Evolutionary conservation across 2,113 vertebrate species (phyloP), one percentile per base, ranked within the genome.

Genomic region (Elanus axillaris): DNA sequence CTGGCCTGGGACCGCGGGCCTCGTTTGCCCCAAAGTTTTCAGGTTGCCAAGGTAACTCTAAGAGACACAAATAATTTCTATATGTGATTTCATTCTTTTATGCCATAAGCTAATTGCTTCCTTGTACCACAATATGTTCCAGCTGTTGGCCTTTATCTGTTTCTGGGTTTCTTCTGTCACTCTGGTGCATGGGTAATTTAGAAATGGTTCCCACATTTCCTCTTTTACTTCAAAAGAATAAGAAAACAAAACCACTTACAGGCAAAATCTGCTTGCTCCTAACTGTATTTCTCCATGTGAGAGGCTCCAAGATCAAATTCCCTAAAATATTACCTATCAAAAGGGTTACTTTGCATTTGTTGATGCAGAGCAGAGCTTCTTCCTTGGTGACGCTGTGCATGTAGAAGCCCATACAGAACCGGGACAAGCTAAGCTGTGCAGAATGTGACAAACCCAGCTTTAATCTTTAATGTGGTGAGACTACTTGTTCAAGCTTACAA

Each of bases 131-230:
- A 95, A 94, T 93, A 25, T 56, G 47, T 96, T 95, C 81, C 96
- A 97, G 91, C 86, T 97, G 96, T 76, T 5, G 11, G 84, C 80
- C 67, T 93, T 96, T 94, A 94, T 95, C 96, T 95, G 81, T 94
- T 96, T 91, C 96, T 95, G 84, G n/a, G 48, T 97, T 96, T 94
- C 45, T 83, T 91, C 89, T 32, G 80, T 93, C 87, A 83, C 77
- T 94, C 77, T 93, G 71, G 55, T 94, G 58, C 53, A 94, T 63
- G 74, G 58, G 91, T 92, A 94, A 95, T 96, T 97, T 93, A 90
- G 93, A 97, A 97, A 95, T 96, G 38, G 45, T 93, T 97, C 95
- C 95, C 97, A 94, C 50, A 96, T 95, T 97, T 95, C 81, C 89
- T 73, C 58, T 81, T 85, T 69, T 86, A 86, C 84, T 96, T 94